Evolutionary conservation across 1,140 invertebrate genomes (phyloP).

Genomic region (Cherax destructor): DNA sequence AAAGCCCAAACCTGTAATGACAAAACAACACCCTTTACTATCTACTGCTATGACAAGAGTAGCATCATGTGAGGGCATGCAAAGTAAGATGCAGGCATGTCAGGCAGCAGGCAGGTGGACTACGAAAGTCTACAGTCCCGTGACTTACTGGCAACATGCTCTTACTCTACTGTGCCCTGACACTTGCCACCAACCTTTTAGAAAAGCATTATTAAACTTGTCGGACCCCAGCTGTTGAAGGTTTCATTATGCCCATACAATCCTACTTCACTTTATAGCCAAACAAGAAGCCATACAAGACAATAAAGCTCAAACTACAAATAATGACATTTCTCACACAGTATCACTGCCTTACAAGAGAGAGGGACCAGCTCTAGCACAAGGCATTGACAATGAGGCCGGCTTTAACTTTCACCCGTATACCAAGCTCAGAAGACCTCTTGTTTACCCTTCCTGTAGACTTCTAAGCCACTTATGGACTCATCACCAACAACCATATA

Average conservation of each 20-base stretch:
- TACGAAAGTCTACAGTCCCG: slow-evolving; percentile 54
- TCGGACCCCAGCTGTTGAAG: slow-evolving; percentile 36
- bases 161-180: slow-evolving; percentile 50
- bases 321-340: slow-evolving; percentile 41
- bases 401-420: slow-evolving; percentile 62
- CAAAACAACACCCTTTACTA: slow-evolving; percentile 69
- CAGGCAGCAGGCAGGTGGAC: slow-evolving; percentile 61
- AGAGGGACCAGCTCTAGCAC: slow-evolving; percentile 64
- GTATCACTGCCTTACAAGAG: slow-evolving; percentile 65
- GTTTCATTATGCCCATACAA: slow-evolving; percentile 19
- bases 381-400: slow-evolving; percentile 67
- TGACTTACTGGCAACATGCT: slow-evolving; percentile 62
- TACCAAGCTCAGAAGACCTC: slow-evolving; percentile 39
- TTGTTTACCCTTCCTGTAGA: slow-evolving; percentile 50
- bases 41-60: slow-evolving; percentile 57
- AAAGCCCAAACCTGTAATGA: slow-evolving; percentile 68
- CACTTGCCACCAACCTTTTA: slow-evolving; percentile 44
- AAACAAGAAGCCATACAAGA: slow-evolving; percentile 46
- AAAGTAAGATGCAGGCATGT: slow-evolving; percentile 64
- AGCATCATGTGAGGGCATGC: slow-evolving; percentile 58
- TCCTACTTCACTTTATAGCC: slow-evolving; percentile 29
- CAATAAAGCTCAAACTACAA: slow-evolving; percentile 18
- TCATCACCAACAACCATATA: slow-evolving; percentile 51
- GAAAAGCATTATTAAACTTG: slow-evolving; percentile 27
- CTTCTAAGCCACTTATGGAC: slow-evolving; percentile 53